Evolutionary conservation across 2,797 vertebrate species (phyloP), one percentile per base, ranked within the genome.

Genomic region (Tachyglossus aculeatus): DNA sequence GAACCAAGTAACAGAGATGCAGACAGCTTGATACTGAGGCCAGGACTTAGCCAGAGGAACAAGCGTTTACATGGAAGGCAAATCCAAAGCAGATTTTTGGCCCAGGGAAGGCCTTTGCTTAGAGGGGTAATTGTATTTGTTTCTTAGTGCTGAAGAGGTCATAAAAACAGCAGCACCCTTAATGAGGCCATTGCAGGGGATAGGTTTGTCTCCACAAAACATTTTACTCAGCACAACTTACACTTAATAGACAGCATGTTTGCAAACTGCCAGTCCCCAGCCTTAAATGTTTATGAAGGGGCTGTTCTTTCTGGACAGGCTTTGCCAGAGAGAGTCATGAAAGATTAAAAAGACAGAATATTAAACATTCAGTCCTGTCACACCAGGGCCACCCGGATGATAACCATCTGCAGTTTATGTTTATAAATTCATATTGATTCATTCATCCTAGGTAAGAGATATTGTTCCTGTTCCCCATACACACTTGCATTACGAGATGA

Each of bases 261-360:
- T 69, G 84, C 74, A 85, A 83, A 81, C 32, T 63, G 36, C 79
- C 55, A 51, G 27, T 84, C 43, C 16, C 60, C 54, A 64, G 36
- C 11, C 53, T 80, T 38, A 51, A 76, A 83, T 55, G 37, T 79
- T 81, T 77, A 77, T 81, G 82, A 86, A 88, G 68, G 18, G 18
- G 58, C 61, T 74, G 24, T 65, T 86, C 19, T 71, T 87, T 80
- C 67, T 78, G 31, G 70, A 22, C 1, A 44, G 54, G 57, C 70
- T 87, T 84, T 75, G 54, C 45, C 41, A 65, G 71, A 53, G 59
- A 82, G 69, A 83, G 45, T 71, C 68, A 81, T 59, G 37, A 25
- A 83, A 88, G 68, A 84, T 78, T 84, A 57, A 87, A 80, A 81
- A 84, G 61, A 55, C 9, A 69, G 48, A 82, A 74, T 80, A 71